Conservation (phyloP, 2,113 vertebrate species). For the Ascaphus truei region DNA sequence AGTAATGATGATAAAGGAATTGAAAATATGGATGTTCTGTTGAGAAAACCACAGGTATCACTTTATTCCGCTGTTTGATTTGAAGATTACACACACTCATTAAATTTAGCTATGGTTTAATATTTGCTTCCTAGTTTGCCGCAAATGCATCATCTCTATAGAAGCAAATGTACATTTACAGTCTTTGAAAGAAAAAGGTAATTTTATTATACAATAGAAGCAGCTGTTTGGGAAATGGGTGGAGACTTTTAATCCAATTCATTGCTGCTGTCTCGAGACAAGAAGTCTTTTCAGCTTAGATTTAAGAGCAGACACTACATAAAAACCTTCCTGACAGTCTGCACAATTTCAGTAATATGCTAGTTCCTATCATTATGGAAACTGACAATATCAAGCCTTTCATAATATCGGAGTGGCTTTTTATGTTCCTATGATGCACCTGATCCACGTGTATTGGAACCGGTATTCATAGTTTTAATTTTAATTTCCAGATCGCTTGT, state of each 20-base stretch:
- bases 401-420: slow-evolving; percentile 19
- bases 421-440: slow-evolving; percentile 4
- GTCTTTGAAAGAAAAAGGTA: no score
- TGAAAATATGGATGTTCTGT: no score
- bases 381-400: slow-evolving; percentile 28
- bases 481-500: background rate
- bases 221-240: background rate
- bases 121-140: no score
- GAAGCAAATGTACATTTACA: no score
- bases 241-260: background rate
- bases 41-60: no score
- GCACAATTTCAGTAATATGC: slow-evolving; percentile 2
- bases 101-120: no score
- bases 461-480: background rate
- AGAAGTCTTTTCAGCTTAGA: slow-evolving; percentile 6
- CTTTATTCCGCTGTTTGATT: no score
- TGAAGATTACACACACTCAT: no score
- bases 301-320: background rate
- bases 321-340: slow-evolving; percentile 20
- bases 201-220: no score
- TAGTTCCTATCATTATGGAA: slow-evolving; percentile 25
- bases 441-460: background rate
- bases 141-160: no score
- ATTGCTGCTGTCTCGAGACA: slow-evolving; percentile 16
- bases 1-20: no score